Evolutionary conservation across 2,888 invertebrate species (phyloP).

Genomic region (Beris morrisii): DNA sequence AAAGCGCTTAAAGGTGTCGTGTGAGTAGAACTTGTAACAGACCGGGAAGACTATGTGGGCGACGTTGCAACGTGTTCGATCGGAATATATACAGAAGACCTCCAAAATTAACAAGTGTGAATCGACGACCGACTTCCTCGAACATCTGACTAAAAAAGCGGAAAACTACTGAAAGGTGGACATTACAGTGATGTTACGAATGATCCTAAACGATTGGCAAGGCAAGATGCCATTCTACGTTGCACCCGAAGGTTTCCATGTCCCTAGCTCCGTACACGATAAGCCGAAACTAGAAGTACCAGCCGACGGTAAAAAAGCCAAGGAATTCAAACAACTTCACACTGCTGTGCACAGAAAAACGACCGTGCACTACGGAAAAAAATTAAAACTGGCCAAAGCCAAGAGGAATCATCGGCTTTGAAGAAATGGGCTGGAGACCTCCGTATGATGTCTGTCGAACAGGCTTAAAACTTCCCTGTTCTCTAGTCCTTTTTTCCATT

Average conservation of each 20-base stretch:
- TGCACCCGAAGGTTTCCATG: constrained; percentile 79
- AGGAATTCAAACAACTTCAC: constrained; percentile 60
- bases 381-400: too few species aligned
- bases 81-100: constrained; percentile 86
- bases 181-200: constrained; percentile 81
- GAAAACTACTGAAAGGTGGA: constrained; percentile 95
- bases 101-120: constrained; percentile 85
- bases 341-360: too few species aligned
- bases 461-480: too few species aligned
- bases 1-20: constrained; percentile 98
- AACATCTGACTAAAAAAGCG: constrained; percentile 84
- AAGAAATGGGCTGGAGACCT: too few species aligned
- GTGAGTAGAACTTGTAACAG: constrained; percentile 89
- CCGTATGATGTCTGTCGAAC: too few species aligned
- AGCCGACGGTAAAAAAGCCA: constrained; percentile 51
- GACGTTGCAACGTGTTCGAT: constrained; percentile 83
- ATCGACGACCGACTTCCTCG: constrained; percentile 83
- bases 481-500: too few species aligned
- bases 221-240: constrained; percentile 96
- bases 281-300: constrained; percentile 43
- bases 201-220: constrained; percentile 99
- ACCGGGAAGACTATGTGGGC: constrained; percentile 93
- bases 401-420: too few species aligned
- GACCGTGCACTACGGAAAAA: too few species aligned
- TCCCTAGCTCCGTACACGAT: constrained; percentile 61